Percentiles rank a stretch among this genome's conserved stretches.
Conservation (phyloP, 2,113 vertebrate genomes). For the Rhodinocichla rosea region DNA sequence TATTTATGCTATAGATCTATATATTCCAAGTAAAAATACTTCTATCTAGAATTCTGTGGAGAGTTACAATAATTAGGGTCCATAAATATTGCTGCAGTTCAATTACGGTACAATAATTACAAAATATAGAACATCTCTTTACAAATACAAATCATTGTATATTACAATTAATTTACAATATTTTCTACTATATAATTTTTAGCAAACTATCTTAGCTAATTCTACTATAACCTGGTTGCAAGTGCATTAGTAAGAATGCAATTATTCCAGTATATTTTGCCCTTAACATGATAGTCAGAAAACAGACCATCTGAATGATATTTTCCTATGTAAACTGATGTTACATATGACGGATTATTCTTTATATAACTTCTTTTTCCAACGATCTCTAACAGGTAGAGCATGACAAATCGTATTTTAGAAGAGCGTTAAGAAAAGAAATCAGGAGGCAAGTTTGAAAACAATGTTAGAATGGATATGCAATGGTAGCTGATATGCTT, state of each 20-base stretch:
- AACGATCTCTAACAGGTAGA: slow-evolving; percentile 49
- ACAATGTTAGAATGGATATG: slow-evolving; percentile 62
- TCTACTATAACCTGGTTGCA: slow-evolving; percentile 90
- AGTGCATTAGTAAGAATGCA: slow-evolving; percentile 88
- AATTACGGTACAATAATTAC: slow-evolving; percentile 94
- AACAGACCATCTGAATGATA: slow-evolving; percentile 68
- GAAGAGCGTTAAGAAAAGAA: slow-evolving; percentile 56
- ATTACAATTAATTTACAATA: slow-evolving; percentile 96
- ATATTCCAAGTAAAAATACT: slow-evolving; percentile 83
- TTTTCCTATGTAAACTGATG: slow-evolving; percentile 72
- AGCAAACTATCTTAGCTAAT: slow-evolving; percentile 84
- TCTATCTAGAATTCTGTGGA: slow-evolving; percentile 74
- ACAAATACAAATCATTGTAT: slow-evolving; percentile 94
- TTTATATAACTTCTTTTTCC: slow-evolving; percentile 54
- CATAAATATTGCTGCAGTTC: slow-evolving; percentile 96
- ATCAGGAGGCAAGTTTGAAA: slow-evolving; percentile 59
- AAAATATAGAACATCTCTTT: slow-evolving; percentile 99
- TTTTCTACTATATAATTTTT: slow-evolving; percentile 86
- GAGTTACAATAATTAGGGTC: slow-evolving; percentile 83
- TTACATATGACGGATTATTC: slow-evolving; percentile 68
- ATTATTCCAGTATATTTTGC: slow-evolving; percentile 87
- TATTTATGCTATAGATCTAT: slow-evolving; percentile 74
- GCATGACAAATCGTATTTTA: slow-evolving; percentile 44
- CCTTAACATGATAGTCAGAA: slow-evolving; percentile 77
- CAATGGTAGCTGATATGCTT: slow-evolving; percentile 84